A percentile compares a stretch with the other conserved stretches of the same genome.
Evolutionary conservation across 2,113 vertebrate species (phyloP).

Genomic region (Rhinopithecus roxellana): DNA sequence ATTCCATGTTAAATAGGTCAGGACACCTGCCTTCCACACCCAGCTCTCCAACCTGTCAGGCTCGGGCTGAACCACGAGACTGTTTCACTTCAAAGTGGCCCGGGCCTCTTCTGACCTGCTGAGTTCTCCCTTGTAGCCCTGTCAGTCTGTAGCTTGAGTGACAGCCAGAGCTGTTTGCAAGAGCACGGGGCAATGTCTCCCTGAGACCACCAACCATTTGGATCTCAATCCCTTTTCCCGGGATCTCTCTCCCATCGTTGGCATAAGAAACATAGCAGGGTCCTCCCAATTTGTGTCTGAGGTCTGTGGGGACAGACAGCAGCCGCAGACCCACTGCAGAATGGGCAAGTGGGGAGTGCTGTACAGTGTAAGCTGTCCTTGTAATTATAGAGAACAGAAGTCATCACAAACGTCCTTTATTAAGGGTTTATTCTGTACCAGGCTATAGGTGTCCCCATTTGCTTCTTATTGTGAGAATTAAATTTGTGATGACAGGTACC

Average conservation of each 20-base stretch:
- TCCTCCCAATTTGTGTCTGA: not conserved
- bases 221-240: not conserved
- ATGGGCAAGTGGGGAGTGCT: fast-evolving
- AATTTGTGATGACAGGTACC: not conserved
- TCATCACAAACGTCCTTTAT: fast-evolving
- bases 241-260: not conserved
- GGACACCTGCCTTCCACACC: not conserved
- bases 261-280: not conserved
- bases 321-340: not conserved
- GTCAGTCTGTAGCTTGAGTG: not conserved
- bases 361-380: too few species aligned
- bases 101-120: not conserved
- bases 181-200: not conserved
- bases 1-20: not conserved
- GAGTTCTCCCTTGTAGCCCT: not conserved
- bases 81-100: not conserved
- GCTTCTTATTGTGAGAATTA: not conserved
- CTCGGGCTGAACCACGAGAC: fast-evolving
- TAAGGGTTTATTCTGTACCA: not conserved
- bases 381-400: fast-evolving
- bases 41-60: not conserved
- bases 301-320: not conserved
- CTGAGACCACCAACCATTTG: fast-evolving
- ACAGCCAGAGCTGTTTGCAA: not conserved
- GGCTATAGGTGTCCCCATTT: not conserved